These are phyloP conservation scores for Sebastes alutus DNA, from an alignment of 2,797 vertebrate species.

Conservation along the genomic window DNA sequence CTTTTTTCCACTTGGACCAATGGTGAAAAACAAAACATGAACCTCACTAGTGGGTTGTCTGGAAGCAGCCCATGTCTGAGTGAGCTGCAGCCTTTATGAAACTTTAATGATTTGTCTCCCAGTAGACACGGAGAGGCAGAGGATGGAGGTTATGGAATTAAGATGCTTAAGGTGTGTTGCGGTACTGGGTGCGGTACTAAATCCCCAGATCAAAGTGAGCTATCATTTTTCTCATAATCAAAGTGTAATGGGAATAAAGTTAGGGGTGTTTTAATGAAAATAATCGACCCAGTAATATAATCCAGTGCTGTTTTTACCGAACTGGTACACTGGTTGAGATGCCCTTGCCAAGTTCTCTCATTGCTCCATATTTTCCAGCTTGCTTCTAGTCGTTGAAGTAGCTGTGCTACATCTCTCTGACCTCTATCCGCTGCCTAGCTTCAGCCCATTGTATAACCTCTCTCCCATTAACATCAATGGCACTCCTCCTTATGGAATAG, in stretches of 20 bases:
- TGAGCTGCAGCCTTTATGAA: conserved; percentile 24
- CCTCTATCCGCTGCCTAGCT: conserved; percentile 38
- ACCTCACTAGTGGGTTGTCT: not conserved
- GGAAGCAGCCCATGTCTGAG: conserved; percentile 3
- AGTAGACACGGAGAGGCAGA: not conserved
- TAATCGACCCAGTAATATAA: not conserved
- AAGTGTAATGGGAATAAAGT: not conserved
- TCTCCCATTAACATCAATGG: conserved; percentile 46
- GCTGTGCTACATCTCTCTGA: conserved; percentile 41
- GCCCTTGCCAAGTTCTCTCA: not conserved
- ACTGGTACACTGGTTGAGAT: not conserved
- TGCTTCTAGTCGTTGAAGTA: conserved; percentile 12
- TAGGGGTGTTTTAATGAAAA: not conserved
- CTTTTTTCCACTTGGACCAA: not conserved
- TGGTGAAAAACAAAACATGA: conserved; percentile 18
- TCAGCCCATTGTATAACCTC: conserved; percentile 39
- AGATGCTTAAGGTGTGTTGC: not conserved
- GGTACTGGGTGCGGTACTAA: not conserved
- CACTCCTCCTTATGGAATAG: conserved; percentile 64
- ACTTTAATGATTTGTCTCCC: conserved; percentile 12
- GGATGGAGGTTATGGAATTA: not conserved
- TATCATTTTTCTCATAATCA: not conserved
- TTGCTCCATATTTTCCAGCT: not conserved
- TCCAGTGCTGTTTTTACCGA: not conserved
- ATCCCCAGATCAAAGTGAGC: not conserved